Evolutionary conservation across 2,797 vertebrate genomes (phyloP), one percentile per base, ranked within the genome.

Genomic region (Ibycter americanus): DNA sequence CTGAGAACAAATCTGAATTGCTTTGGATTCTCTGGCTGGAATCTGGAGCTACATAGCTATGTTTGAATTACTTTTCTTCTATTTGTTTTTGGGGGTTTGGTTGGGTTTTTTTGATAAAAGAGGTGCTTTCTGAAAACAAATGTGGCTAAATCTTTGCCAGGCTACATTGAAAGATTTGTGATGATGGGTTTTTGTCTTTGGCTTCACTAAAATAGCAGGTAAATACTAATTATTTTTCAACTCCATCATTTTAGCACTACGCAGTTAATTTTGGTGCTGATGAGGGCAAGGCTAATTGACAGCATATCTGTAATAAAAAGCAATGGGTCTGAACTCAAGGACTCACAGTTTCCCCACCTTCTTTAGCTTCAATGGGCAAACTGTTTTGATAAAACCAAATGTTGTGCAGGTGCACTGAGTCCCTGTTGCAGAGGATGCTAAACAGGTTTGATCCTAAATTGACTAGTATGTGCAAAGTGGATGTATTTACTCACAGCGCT

Each of bases 1-100:
- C 72, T 73, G 27, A 51, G 94, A 97, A 97, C 90, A 94, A 97
- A 86, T 93, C 73, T 95, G 83, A 94, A 97, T 95, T 95, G 81
- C 83, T 97, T 95, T 95, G 83, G 76, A 70, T 94, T 89, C 92
- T 79, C 36, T 91, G 83, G 19, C 68, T 94, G 91, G 67, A 78
- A 70, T 59, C 79, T 68, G n/a, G 36, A 83, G 12, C 63, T 87
- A 86, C 83, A 55, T 34, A 85, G 7, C 54, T 84, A 26, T 71
- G 55, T 92, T 78, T 6, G 14, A 54, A 94, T 94, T 91, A 96
- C 54, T 40, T 87, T 88, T 81, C 62, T 93, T 51, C 55, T 3
- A 0, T n/a, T 66, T 92, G 19, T 27, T 46, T 61, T 34, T 40
- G 21, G 32, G 6, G 12, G 9, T 67, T 9, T 6, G 36, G 9